Conservation (phyloP, 2,797 vertebrate genomes). For the Arrhamphus sclerolepis region DNA sequence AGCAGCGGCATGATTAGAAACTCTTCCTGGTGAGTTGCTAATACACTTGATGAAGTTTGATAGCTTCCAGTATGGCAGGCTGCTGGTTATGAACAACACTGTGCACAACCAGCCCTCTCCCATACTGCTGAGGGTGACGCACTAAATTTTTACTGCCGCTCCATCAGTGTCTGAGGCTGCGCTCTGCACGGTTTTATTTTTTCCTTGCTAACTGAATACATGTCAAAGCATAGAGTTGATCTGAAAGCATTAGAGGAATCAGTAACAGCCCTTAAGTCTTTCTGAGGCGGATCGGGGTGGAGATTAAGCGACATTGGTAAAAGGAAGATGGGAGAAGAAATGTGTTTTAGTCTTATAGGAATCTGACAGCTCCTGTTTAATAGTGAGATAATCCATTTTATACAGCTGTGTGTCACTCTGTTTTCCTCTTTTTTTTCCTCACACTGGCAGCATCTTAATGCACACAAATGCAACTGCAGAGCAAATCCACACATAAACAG, state of each 20-base stretch:
- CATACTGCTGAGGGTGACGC: conserved; percentile 44
- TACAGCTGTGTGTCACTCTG: conserved; percentile 52
- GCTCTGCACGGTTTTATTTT: conserved; percentile 30
- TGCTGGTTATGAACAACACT: conserved; percentile 68
- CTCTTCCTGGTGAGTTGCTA: conserved; percentile 52
- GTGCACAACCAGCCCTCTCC: conserved; percentile 40
- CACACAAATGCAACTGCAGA: conserved; percentile 12
- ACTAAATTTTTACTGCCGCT: conserved; percentile 33
- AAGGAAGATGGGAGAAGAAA: conserved; percentile 65
- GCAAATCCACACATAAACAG: conserved; percentile 13
- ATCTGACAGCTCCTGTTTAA: conserved; percentile 73
- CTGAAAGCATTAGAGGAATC: conserved; percentile 72
- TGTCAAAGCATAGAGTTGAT: conserved; percentile 62
- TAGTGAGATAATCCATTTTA: conserved; percentile 73
- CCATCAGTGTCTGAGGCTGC: conserved; percentile 36
- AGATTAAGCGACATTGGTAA: conserved; percentile 71
- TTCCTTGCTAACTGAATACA: conserved; percentile 47
- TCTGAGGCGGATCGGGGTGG: conserved; percentile 64
- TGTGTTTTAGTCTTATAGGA: conserved; percentile 71
- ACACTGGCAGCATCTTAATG: conserved; percentile 45
- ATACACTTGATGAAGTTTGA: conserved; percentile 55
- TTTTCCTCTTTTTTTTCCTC: conserved; percentile 36
- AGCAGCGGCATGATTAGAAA: conserved; percentile 61
- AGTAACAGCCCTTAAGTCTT: conserved; percentile 70
- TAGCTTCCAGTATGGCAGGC: conserved; percentile 57